phyloP scores from a whole-genome alignment of 2,113 vertebrate species.

The Stercorarius parasiticus region DNA sequence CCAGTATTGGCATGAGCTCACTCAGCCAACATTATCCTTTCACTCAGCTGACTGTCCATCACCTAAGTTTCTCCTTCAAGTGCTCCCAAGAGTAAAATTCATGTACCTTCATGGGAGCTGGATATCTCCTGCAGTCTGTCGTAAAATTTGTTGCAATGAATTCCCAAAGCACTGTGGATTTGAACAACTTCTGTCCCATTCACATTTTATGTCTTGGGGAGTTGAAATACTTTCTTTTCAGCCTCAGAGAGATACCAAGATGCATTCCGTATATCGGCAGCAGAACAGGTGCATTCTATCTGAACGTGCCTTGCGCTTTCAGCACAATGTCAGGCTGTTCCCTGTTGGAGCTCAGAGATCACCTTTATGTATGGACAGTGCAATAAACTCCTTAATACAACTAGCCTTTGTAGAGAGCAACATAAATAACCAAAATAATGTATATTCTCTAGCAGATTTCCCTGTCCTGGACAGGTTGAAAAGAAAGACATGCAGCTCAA shows the following conservation, averaged over 20 bases:
- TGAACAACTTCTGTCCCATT: neutral
- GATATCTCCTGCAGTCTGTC: neutral
- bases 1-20: neutral
- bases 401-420: neutral
- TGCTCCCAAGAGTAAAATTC: neutral
- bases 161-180: neutral
- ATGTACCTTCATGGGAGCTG: neutral
- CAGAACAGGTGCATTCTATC: neutral
- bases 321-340: neutral
- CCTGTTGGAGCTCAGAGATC: neutral
- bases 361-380: neutral
- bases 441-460: neutral
- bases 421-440: neutral
- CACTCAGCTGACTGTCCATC: neutral
- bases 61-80: fast-evolving
- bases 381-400: neutral
- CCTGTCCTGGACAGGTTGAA: neutral
- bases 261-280: neutral
- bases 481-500: neutral
- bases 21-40: neutral
- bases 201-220: neutral
- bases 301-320: neutral
- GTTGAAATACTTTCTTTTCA: neutral
- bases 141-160: neutral
- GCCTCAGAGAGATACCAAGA: neutral